These are phyloP conservation scores for Schizothorax lantsangensis DNA, from an alignment of 2,797 vertebrate species.

Conservation along the genomic window DNA sequence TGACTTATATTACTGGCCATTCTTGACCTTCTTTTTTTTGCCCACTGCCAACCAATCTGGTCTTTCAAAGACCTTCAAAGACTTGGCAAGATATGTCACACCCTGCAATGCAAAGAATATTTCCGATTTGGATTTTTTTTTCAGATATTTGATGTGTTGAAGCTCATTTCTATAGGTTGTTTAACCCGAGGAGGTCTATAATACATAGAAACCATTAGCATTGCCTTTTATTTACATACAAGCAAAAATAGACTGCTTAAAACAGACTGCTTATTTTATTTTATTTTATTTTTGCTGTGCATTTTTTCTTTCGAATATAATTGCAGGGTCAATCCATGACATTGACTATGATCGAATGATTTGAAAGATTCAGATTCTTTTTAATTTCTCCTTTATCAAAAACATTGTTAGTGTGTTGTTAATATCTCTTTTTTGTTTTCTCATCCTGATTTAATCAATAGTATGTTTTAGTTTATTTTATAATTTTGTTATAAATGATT, in stretches of 20 bases:
- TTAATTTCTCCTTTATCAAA: background rate
- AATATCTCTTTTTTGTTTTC: background rate
- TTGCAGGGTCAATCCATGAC: background rate
- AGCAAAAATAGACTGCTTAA: background rate
- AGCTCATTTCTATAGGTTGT: conserved; percentile 6
- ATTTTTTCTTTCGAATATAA: background rate
- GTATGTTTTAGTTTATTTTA: background rate
- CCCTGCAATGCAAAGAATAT: background rate
- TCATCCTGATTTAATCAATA: background rate
- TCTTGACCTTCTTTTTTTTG: background rate
- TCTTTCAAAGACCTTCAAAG: background rate
- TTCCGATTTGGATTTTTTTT: background rate
- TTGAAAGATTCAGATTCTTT: background rate
- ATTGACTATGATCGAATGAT: background rate
- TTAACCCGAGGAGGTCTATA: background rate
- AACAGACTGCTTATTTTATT: background rate
- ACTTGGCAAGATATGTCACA: background rate
- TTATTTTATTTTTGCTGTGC: background rate
- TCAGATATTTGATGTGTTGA: background rate
- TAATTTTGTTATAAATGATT: too few species aligned
- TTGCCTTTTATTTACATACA: background rate
- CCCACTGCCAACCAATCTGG: background rate
- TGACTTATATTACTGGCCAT: background rate
- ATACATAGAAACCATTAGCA: background rate
- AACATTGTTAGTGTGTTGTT: background rate